Conservation (phyloP, 2,113 vertebrate genomes). For the Gallinago paraguaiae region DNA sequence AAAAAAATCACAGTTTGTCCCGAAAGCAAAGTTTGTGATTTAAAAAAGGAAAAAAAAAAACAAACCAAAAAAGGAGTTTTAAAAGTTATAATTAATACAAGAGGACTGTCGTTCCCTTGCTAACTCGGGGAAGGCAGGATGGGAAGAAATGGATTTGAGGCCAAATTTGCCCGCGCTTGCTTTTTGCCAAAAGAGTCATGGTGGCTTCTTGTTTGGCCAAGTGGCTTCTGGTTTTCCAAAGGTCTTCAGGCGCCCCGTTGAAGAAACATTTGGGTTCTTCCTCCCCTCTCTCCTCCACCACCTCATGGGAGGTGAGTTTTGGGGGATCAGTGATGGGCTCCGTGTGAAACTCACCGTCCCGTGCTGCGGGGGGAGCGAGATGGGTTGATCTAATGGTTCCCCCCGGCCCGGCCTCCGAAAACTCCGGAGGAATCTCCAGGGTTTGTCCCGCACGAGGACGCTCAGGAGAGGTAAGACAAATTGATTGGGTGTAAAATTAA, state of each 20-base stretch:
- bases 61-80: neutral
- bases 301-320: neutral
- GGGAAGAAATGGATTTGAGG: neutral
- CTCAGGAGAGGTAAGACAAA: constrained; percentile 70
- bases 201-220: neutral
- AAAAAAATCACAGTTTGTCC: neutral
- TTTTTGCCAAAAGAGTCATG: neutral
- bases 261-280: neutral
- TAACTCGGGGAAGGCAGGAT: neutral
- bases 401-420: neutral
- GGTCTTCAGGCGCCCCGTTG: accelerated
- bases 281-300: accelerated
- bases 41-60: neutral
- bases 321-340: constrained; percentile 27
- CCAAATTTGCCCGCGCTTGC: neutral
- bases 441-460: constrained; percentile 55
- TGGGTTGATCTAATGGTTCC: constrained; percentile 32
- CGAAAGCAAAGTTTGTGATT: neutral
- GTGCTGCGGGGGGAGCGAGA: neutral
- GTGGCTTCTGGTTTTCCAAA: neutral
- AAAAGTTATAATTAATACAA: neutral
- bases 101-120: neutral
- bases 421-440: constrained; percentile 30
- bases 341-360: neutral
- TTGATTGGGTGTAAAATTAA: constrained; percentile 72